A percentile compares a stretch with the other conserved stretches of the same genome.
phyloP scores from a whole-genome alignment of 2,888 invertebrate species.

The Dermolepida albohirtum region DNA sequence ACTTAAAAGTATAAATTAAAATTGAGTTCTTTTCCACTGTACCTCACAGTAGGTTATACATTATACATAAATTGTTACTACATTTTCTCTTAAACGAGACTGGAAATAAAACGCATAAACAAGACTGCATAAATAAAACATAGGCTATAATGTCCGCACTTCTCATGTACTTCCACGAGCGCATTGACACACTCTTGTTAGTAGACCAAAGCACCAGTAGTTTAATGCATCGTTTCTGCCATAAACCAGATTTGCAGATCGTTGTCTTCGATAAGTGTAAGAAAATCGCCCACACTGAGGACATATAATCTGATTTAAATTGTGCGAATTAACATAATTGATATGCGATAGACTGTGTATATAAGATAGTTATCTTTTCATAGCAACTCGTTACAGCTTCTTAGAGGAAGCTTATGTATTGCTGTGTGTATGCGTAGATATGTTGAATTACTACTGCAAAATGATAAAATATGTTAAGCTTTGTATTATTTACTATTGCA shows the following conservation, averaged over 20 bases:
- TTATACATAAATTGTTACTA: slow-evolving; percentile 6
- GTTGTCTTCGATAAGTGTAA: slow-evolving; percentile 26
- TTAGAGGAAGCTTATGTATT: slow-evolving; percentile 26
- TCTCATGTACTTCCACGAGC: not conserved
- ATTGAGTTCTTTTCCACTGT: too few relatives aligned
- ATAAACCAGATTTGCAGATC: slow-evolving; percentile 41
- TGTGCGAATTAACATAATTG: slow-evolving; percentile 46
- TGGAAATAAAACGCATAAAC: slow-evolving; percentile 23
- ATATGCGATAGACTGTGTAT: slow-evolving; percentile 42
- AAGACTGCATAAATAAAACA: slow-evolving; percentile 28
- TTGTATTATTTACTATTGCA: slow-evolving; percentile 31
- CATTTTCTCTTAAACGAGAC: slow-evolving; percentile 12
- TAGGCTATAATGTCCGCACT: slow-evolving; percentile 17
- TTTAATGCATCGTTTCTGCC: slow-evolving; percentile 27
- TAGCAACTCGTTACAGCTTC: slow-evolving; percentile 42
- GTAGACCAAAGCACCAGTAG: slow-evolving; percentile 18
- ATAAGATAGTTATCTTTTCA: slow-evolving; percentile 42
- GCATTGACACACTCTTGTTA: slow-evolving; percentile 28
- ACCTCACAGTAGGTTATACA: not conserved
- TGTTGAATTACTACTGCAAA: slow-evolving; percentile 8
- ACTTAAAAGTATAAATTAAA: too few relatives aligned
- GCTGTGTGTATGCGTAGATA: slow-evolving; percentile 8
- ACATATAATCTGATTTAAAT: slow-evolving; percentile 46
- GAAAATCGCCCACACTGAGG: slow-evolving; percentile 45
- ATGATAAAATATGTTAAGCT: slow-evolving; percentile 39